Percentiles rank a stretch among this genome's conserved stretches.
Conservation (phyloP, 2,113 vertebrate genomes). For the Parotia lawesii region DNA sequence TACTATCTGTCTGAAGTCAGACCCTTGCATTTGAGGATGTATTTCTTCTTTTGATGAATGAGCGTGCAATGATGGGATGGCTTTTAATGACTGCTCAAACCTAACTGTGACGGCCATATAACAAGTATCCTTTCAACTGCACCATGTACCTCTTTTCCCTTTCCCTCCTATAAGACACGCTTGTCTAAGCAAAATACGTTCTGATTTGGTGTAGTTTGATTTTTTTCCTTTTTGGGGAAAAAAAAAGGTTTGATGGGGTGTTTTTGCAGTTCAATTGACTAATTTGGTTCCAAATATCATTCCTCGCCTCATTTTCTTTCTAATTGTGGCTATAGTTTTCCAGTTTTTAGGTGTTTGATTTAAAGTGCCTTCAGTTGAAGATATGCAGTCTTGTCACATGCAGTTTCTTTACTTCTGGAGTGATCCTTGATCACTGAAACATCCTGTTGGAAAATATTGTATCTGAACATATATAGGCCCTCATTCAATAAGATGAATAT, state of each 20-base stretch:
- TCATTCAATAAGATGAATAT: neutral
- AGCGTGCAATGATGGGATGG: neutral
- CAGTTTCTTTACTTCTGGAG: neutral
- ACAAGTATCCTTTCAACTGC: neutral
- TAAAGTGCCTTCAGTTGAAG: neutral
- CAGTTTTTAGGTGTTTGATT: neutral
- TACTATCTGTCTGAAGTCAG: neutral
- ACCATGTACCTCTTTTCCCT: neutral
- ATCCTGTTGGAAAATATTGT: neutral
- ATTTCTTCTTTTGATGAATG: neutral
- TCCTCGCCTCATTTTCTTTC: neutral
- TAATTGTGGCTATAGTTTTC: neutral
- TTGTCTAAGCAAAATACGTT: neutral
- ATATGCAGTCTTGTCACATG: neutral
- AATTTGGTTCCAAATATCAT: neutral
- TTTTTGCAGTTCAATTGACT: neutral
- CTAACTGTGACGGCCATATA: neutral
- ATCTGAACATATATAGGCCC: neutral
- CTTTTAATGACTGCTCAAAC: neutral
- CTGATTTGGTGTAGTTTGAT: neutral
- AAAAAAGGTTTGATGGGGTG: neutral
- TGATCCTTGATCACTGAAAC: neutral
- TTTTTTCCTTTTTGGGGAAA: rapidly evolving
- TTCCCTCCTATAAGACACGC: neutral
- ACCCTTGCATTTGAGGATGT: neutral